Evolutionary conservation across 2,797 vertebrate species (phyloP), one percentile per base, ranked within the genome.

Genomic region (Discoglossus pictus): DNA sequence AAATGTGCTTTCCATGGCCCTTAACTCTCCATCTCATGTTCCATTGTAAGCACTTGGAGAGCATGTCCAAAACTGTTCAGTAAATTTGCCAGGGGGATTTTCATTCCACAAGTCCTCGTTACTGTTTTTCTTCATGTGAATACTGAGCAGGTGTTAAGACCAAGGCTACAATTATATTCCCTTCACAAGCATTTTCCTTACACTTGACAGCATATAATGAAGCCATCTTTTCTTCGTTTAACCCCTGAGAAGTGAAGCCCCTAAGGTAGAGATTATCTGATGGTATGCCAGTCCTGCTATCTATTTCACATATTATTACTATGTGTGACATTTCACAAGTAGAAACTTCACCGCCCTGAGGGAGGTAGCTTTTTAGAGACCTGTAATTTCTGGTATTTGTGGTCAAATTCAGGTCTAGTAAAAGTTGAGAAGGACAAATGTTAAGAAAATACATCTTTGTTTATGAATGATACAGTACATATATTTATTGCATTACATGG

Each of bases 111-210:
- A 27, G 24, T 55, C 36, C 38, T 55, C 52, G 40, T 56, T 56
- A 39, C 35, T 47, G 24, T 24, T 56, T 70, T 56, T 55, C 67
- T 55, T 63, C 60, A 70, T 38, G 36, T 50, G 51, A 54, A 40
- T 21, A 40, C 62, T 25, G 34, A 55, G 67, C 67, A 56, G 67
- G 60, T 70, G 67, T 63, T 70, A 16, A 17, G 27, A 62, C 51
- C 43, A 56, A 70, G 51, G 59, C 59, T 70, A 18, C 67, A 70
- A 63, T 70, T 63, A 70, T 39, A 53, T 25, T 34, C 46, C 53
- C 36, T 58, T 56, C 42, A 46, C 38, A 23, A 46, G 35, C 34
- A 25, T 56, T 65, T 64, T 36, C 44, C 27, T 25, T 15, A 13
- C 20, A 47, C 23, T 62, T 59, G 52, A 71, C 53, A 52, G 44